Percentiles rank a stretch among this genome's conserved stretches.
These are phyloP conservation scores for Platanista minor DNA, from an alignment of 2,113 vertebrate species.

Conservation along the genomic window DNA sequence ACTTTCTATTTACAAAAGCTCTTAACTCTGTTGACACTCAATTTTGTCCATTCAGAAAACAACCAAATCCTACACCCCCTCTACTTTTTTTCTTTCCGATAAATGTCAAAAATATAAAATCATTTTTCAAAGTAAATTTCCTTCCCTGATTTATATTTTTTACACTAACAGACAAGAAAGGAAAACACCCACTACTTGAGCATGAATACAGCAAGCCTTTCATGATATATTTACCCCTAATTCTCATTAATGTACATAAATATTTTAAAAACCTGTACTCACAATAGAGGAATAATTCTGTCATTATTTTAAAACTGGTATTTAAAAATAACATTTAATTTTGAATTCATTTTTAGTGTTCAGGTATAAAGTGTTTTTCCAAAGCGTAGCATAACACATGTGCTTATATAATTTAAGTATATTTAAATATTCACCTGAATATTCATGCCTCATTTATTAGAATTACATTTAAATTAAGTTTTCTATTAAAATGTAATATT, in stretches of 20 bases:
- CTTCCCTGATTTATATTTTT: not conserved
- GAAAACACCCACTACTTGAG: not conserved
- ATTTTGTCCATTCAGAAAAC: not conserved
- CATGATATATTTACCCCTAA: not conserved
- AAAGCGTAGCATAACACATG: not conserved
- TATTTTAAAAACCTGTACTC: not conserved
- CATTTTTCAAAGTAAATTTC: not conserved
- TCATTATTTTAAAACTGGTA: not conserved
- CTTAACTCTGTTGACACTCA: not conserved
- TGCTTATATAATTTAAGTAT: not conserved
- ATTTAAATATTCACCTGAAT: not conserved
- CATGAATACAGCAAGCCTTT: not conserved
- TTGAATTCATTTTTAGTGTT: conserved; percentile 17
- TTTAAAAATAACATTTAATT: not conserved
- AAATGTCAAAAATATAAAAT: not conserved
- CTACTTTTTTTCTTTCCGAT: not conserved
- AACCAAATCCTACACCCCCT: not conserved
- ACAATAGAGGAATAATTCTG: not conserved
- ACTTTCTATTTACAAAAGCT: not conserved
- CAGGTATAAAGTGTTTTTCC: not conserved
- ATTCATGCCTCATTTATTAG: not conserved
- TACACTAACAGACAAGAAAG: not conserved
- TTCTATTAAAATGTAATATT: not conserved
- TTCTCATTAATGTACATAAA: not conserved
- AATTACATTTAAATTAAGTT: not conserved